These are phyloP conservation scores for Cariama cristata DNA, from an alignment of 2,113 vertebrate genomes.

Conservation along the genomic window DNA sequence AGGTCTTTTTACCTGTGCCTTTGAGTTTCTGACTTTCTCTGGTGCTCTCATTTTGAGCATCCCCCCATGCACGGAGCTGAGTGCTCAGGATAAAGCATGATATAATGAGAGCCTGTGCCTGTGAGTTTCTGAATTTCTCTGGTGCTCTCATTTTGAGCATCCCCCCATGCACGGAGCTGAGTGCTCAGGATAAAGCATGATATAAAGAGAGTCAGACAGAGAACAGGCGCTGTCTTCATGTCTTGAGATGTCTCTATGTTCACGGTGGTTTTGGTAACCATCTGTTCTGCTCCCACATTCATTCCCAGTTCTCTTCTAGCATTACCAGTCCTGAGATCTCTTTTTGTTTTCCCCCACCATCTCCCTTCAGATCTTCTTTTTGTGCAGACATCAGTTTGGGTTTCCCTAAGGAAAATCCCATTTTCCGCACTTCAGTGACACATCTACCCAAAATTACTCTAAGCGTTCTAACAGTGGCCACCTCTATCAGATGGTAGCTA, in stretches of 20 bases:
- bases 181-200: neutral
- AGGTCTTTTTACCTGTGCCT: neutral
- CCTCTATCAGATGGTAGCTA: neutral
- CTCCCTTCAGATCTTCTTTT: neutral
- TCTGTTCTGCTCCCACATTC: neutral
- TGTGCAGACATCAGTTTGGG: neutral
- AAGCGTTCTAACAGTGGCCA: neutral
- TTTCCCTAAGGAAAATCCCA: neutral
- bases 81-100: neutral
- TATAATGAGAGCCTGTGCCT: neutral
- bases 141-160: neutral
- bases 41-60: neutral
- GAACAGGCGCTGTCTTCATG: neutral
- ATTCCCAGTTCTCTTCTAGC: neutral
- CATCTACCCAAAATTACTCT: neutral
- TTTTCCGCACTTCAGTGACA: neutral
- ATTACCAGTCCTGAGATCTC: neutral
- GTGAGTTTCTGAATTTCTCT: neutral
- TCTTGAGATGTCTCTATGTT: neutral
- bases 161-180: accelerated
- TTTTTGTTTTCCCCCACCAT: neutral
- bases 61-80: accelerated
- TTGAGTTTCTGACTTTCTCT: neutral
- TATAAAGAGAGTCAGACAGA: neutral
- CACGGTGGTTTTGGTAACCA: neutral